Base-by-base conservation (phyloP, 2,113 vertebrate species). In the Toxostoma redivivum region DNA sequence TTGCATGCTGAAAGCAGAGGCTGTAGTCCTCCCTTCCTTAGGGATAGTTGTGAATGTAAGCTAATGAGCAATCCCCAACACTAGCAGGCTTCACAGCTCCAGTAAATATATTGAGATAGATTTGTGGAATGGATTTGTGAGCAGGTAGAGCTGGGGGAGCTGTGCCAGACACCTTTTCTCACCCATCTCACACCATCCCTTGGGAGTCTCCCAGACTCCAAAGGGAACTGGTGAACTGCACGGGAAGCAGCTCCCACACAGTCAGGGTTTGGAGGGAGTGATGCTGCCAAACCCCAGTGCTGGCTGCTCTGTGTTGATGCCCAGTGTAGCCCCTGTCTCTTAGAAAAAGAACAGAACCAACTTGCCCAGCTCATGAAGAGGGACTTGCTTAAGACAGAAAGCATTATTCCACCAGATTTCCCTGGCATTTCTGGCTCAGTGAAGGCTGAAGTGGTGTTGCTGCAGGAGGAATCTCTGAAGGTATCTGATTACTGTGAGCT, bases 1-100 rank as follows among this genome's bases (percentile, higher is more conserved):
- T 85, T 90, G 38, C 81, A 82, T 80, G 80, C 66, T 79, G 82
- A 77, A 91, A 91, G 47, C 57, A 92, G 70, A 66, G 62, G 45
- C 23, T 71, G 27, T 5, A 69, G 73, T 15, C 40, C 14, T 31
- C 28, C 5, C 51, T 80, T 91, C 78, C 81, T 77, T 23, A 35
- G 78, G 62, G 61, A 88, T 77, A 87, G 81, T 57, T 90, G 66
- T 58, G 87, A 65, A 37, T 80, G 70, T 45, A 76, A 85, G 54
- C 66, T 94, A 94, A 92, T 65, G 87, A 96, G 84, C 91, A 91
- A 62, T 76, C 81, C 73, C 66, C 9, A 3, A 8, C 53, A 48
- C 37, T 5, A 53, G 74, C 78, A 91, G 56, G 57, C 40, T 79
- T 72, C 37, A 17, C 0, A 3, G 70, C 45, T 74, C 74, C 58